A percentile compares a stretch with the other conserved stretches of the same genome.
Evolutionary conservation across 2,888 invertebrate genomes (phyloP).

Genomic region (Escarpia spicata): DNA sequence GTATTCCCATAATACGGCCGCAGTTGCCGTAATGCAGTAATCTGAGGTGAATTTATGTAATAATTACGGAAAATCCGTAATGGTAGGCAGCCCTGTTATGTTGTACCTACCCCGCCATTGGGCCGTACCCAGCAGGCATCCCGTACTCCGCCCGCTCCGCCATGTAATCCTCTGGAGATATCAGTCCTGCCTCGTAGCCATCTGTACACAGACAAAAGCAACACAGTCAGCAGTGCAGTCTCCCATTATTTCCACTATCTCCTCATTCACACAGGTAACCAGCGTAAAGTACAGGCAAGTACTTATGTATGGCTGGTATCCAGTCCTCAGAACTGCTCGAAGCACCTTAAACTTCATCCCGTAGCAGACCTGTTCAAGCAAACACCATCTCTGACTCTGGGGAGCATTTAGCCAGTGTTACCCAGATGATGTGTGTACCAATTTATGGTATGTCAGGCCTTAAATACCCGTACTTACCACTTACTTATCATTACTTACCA

Average conservation of each 20-base stretch:
- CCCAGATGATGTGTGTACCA: too few species aligned
- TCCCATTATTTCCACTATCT: not conserved
- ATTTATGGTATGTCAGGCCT: too few species aligned
- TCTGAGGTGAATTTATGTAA: too few species aligned
- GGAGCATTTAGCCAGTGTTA: too few species aligned
- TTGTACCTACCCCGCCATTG: slow-evolving; percentile 20
- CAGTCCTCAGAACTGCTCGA: not conserved
- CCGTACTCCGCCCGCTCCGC: slow-evolving; percentile 54
- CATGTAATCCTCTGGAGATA: slow-evolving; percentile 61
- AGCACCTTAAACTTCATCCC: too few species aligned
- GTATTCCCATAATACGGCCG: too few species aligned
- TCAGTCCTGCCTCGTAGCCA: slow-evolving; percentile 58
- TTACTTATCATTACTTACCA: too few species aligned
- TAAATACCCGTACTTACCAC: too few species aligned
- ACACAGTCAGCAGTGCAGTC: not conserved
- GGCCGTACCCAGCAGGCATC: slow-evolving; percentile 34
- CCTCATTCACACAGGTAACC: slow-evolving; percentile 18
- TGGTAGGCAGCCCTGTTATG: not conserved
- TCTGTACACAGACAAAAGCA: slow-evolving; percentile 44
- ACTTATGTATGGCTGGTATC: not conserved
- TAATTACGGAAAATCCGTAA: too few species aligned
- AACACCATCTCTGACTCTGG: too few species aligned
- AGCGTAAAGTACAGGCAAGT: slow-evolving; percentile 14
- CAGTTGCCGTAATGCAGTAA: too few species aligned
- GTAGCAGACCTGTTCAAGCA: too few species aligned